Evolutionary conservation across 1,140 invertebrate species (phyloP).

Genomic region (Calliphora vicina): DNA sequence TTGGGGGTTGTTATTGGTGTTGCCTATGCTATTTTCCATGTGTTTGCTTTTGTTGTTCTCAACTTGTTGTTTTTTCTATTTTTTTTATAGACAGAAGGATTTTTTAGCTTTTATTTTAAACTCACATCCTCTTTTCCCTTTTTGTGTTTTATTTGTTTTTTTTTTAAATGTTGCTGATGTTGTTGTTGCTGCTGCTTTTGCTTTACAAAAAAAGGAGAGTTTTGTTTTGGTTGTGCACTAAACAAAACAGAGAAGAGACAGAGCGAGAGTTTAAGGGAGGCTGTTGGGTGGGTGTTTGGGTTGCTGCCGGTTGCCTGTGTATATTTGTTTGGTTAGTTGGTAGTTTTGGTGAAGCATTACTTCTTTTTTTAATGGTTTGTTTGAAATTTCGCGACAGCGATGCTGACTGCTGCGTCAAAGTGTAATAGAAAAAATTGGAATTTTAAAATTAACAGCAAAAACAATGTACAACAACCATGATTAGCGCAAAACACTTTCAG

Average conservation of each 20-base stretch:
- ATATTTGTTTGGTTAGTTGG: not conserved
- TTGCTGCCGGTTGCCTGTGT: not conserved
- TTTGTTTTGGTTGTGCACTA: not conserved
- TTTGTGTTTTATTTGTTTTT: not conserved
- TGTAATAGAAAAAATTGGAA: slow-evolving; percentile 18
- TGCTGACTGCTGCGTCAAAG: not conserved
- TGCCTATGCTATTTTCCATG: not conserved
- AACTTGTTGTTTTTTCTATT: slow-evolving; percentile 7
- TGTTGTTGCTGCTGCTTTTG: not conserved
- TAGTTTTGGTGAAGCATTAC: slow-evolving; percentile 30
- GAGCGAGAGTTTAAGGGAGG: slow-evolving; percentile 11
- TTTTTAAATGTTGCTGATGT: not conserved
- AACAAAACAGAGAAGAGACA: not conserved
- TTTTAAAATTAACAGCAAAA: slow-evolving; percentile 30
- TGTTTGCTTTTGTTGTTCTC: not conserved
- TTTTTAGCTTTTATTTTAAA: slow-evolving; percentile 1
- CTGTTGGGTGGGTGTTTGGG: slow-evolving; percentile 7
- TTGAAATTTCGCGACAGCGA: slow-evolving; percentile 42
- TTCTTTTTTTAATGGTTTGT: slow-evolving; percentile 27
- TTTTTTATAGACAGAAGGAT: slow-evolving; percentile 30
- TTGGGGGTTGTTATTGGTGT: slow-evolving; percentile 25
- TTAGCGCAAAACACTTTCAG: slow-evolving; percentile 35
- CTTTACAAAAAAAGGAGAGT: not conserved
- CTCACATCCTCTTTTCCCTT: not conserved
- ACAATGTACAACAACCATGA: slow-evolving; percentile 7